A percentile compares a stretch with the other conserved stretches of the same genome.
Conservation (phyloP, 2,888 invertebrate genomes). For the Brachypalpus laphriformis region DNA sequence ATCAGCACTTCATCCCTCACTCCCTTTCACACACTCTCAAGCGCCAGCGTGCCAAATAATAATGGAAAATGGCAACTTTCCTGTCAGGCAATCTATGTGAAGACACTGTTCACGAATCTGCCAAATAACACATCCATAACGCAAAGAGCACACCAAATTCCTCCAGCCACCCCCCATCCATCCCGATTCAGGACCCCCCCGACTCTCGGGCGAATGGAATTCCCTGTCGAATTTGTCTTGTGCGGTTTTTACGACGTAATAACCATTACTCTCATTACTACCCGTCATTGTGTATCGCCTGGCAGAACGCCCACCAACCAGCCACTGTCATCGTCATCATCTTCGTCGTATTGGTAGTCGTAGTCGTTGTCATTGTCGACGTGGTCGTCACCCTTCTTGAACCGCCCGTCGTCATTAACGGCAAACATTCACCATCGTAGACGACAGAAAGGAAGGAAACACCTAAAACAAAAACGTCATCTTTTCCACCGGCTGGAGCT, state of each 20-base stretch:
- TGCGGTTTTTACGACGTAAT: slow-evolving; percentile 69
- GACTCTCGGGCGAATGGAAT: slow-evolving; percentile 47
- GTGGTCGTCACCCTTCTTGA: slow-evolving; percentile 58
- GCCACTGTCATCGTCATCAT: slow-evolving; percentile 58
- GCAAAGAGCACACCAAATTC: slow-evolving; percentile 41
- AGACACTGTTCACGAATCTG: slow-evolving; percentile 45
- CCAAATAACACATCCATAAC: slow-evolving; percentile 64
- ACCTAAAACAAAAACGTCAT: slow-evolving; percentile 67
- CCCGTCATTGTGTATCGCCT: slow-evolving; percentile 47
- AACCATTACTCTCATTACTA: slow-evolving; percentile 70
- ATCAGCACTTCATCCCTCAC: background rate
- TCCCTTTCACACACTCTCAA: background rate
- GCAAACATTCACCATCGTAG: slow-evolving; percentile 55
- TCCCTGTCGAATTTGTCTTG: slow-evolving; percentile 64
- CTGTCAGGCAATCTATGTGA: slow-evolving; percentile 58
- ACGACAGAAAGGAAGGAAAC: slow-evolving; percentile 51
- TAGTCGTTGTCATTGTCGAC: slow-evolving; percentile 20
- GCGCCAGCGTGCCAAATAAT: slow-evolving; percentile 42
- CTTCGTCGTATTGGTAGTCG: slow-evolving; percentile 17
- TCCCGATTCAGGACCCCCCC: background rate
- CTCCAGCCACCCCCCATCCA: slow-evolving; percentile 21
- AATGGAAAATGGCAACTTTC: slow-evolving; percentile 63
- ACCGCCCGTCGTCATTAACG: slow-evolving; percentile 62
- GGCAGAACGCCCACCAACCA: slow-evolving; percentile 62
- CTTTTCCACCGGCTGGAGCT: slow-evolving; percentile 28